Percentiles rank a stretch among this genome's conserved stretches.
Evolutionary conservation across 2,797 vertebrate genomes (phyloP).

Genomic region (Catostomus latipinnis): DNA sequence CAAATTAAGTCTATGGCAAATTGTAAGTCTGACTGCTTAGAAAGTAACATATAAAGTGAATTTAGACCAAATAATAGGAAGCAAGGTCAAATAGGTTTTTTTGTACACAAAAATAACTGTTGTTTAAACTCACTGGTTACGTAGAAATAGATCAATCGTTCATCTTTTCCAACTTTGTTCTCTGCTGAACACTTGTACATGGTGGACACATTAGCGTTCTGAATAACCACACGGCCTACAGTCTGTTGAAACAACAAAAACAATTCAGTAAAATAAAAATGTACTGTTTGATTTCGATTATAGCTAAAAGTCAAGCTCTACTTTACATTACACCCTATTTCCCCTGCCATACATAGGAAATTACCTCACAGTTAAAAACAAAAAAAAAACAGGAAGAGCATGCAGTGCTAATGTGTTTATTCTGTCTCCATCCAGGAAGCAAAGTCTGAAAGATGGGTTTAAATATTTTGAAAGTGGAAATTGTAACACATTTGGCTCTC

Average conservation of each 20-base stretch:
- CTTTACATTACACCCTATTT: slow-evolving; percentile 16
- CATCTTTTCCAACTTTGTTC: slow-evolving; percentile 93
- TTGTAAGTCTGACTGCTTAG: no score
- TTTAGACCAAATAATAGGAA: no score
- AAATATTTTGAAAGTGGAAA: slow-evolving; percentile 80
- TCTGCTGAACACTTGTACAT: slow-evolving; percentile 95
- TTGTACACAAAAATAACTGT: not conserved
- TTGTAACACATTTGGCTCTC: slow-evolving; percentile 64
- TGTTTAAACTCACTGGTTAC: slow-evolving; percentile 90
- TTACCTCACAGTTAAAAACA: slow-evolving; percentile 59
- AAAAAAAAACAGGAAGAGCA: slow-evolving; percentile 61
- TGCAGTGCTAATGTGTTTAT: slow-evolving; percentile 69
- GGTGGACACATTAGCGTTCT: slow-evolving; percentile 89
- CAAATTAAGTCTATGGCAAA: no score
- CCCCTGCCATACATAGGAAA: slow-evolving; percentile 53
- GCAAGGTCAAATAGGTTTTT: no score
- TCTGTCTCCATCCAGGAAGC: slow-evolving; percentile 73
- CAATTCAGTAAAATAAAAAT: not conserved
- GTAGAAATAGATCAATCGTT: slow-evolving; percentile 94
- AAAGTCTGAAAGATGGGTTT: slow-evolving; percentile 77
- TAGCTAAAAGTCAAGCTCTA: not conserved
- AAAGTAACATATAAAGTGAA: no score
- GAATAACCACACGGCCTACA: slow-evolving; percentile 92
- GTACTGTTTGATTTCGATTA: not conserved
- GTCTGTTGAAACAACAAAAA: slow-evolving; percentile 77